Evolutionary conservation across 1,140 invertebrate species (phyloP), one percentile per base, ranked within the genome.

Genomic region (Liolophura sinensis): DNA sequence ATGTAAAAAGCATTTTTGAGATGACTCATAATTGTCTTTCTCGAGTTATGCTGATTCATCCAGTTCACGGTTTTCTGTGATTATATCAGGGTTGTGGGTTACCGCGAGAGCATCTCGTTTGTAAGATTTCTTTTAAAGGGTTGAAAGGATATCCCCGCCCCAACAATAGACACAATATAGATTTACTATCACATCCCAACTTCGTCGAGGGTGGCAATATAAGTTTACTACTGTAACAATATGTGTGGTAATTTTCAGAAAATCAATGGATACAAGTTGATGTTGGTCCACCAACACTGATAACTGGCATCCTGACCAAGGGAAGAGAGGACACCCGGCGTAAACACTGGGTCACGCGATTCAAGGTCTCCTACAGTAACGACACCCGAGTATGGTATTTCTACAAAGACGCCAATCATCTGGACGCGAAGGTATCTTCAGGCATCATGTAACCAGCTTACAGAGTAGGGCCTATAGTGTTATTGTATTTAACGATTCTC

Each of bases 211-310:
- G 31, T 9, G 3, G 31, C 31, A 40, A 40, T 40, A 40, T 40
- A 40, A 40, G 31, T 40, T 40, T 40, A 40, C 31, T 40, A 40
- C 31, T 5, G 31, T 40, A 40, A 40, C 31, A 40, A 40, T 40
- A 40, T 40, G 31, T 16, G 60, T 25, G 11, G 58, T 67, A 20
- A 18, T 61, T 70, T 71, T 25, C 68, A 88, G 88, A 82, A 24
- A 78, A 87, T 12, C 86, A 89, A 68, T 89, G 88, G 88, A 75
- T 89, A 6, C 87, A 89, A 74, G 82, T 88, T 40, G 88, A 89
- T 72, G 75, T 89, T 14, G 88, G 88, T 1, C 87, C 87, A 3
- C 87, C 88, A 0, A 87, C 86, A 22, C 77, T 83, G 25, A 82
- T 89, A 6, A 88, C 88, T 4, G 88, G 86, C 6, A 73, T 89